phyloP scores from a whole-genome alignment of 2,888 invertebrate genomes.

The Ganaspis brasiliensis region DNA sequence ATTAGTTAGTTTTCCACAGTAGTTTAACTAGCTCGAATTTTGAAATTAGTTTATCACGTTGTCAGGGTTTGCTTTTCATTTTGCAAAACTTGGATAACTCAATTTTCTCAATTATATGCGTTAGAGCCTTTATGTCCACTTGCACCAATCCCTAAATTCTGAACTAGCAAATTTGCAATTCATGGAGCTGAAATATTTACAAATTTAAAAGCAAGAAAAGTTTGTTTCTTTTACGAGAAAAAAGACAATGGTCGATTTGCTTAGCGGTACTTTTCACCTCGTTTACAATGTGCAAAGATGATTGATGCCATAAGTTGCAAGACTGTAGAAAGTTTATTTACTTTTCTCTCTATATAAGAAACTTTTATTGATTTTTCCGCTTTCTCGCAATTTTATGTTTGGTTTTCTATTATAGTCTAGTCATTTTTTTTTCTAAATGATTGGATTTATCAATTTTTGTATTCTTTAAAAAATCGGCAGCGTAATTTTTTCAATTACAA shows the following conservation, averaged over 20 bases:
- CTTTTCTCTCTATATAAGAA: constrained; percentile 3
- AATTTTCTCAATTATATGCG: constrained; percentile 37
- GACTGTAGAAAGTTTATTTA: constrained; percentile 33
- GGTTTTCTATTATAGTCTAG: too few relatives aligned
- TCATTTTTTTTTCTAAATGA: too few relatives aligned
- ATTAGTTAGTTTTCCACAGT: constrained; percentile 40
- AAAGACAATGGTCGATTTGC: constrained; percentile 32
- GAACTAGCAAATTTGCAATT: constrained; percentile 37
- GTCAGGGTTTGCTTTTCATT: constrained; percentile 41
- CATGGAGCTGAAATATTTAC: constrained; percentile 26
- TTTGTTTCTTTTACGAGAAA: background rate
- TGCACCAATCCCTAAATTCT: constrained; percentile 10
- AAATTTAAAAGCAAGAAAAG: constrained; percentile 2
- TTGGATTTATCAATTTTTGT: background rate
- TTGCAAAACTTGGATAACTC: constrained; percentile 39
- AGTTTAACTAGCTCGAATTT: constrained; percentile 39
- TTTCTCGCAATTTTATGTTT: constrained; percentile 8
- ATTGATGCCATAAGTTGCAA: constrained; percentile 26
- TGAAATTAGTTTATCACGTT: constrained; percentile 42
- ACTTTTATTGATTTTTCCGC: constrained; percentile 14
- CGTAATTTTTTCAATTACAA: too few relatives aligned
- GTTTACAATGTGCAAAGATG: constrained; percentile 42
- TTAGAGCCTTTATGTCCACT: constrained; percentile 36
- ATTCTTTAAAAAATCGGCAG: too few relatives aligned
- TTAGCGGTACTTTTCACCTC: constrained; percentile 26